Evolutionary conservation across 2,113 vertebrate genomes (phyloP), one percentile per base, ranked within the genome.

Genomic region (Mormyrus iriodes): DNA sequence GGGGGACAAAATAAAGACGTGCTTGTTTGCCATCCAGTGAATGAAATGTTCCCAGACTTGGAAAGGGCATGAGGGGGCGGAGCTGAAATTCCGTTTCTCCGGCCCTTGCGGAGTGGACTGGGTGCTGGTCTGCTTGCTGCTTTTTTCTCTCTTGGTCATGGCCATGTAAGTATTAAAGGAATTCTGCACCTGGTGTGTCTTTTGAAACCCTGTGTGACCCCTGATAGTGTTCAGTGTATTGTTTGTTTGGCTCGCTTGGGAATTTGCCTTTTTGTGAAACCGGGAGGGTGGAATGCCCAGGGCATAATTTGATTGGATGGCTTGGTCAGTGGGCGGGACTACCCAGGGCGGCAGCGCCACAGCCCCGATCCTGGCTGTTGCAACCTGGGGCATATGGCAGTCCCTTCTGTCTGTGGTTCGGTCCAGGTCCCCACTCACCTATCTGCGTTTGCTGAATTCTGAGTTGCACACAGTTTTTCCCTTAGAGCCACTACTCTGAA

Each of bases 1-100:
- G 88, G 89, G 88, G 89, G 4, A 12, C 15, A 76, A 69, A 90
- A 88, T 87, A 85, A 84, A 91, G 91, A 51, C 89, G 87, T 93
- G 92, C 93, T 92, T 94, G 92, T 94, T 84, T 92, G 90, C 91
- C 93, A 92, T 91, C 90, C 91, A 93, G 94, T 91, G 91, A 90
- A 83, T 89, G 88, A 90, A 93, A 93, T 92, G 91, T 91, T 91
- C 91, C 92, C 92, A 48, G 90, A 92, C 93, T 94, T 91, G 91
- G 90, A 94, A 95, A 94, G 93, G 93, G 91, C 91, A 91, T 85
- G 89, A 93, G 92, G 92, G 94, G 93, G 94, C 90, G 92, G 93
- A 92, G 65, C 65, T 88, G 44, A 46, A 88, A 76, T 52, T 31
- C 46, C n/a, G 1, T 10, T 49, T 46, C 9, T 35, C 73, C 2